Percentiles rank a stretch among this genome's conserved stretches.
Evolutionary conservation across 2,113 vertebrate genomes (phyloP).

Genomic region (Chaenogobius annularis): DNA sequence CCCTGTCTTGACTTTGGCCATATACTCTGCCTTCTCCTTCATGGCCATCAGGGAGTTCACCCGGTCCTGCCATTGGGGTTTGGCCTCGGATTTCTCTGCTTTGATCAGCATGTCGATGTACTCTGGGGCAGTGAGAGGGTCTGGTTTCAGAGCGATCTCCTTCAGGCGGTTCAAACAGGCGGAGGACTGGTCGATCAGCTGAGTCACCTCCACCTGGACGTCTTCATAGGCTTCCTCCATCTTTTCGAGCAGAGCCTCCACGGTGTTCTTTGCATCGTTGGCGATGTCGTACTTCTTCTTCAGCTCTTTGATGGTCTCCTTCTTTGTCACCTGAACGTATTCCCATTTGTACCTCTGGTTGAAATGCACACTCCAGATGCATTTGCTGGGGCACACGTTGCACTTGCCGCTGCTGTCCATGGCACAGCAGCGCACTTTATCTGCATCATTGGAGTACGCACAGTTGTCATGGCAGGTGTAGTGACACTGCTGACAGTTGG

Average conservation of each 20-base stretch:
- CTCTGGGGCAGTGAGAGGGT: slow-evolving; percentile 49
- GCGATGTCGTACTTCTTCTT: slow-evolving; percentile 20
- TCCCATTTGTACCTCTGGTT: slow-evolving; percentile 37
- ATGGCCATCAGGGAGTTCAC: slow-evolving; percentile 8
- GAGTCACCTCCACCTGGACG: rapidly evolving
- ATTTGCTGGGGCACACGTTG: slow-evolving; percentile 12
- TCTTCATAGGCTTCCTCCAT: neutral
- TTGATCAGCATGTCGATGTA: slow-evolving; percentile 52
- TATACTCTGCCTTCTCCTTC: slow-evolving; percentile 8
- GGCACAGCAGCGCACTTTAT: rapidly evolving
- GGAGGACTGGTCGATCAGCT: neutral
- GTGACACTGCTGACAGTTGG: slow-evolving; percentile 44
- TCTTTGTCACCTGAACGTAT: neutral
- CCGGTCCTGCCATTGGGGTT: slow-evolving; percentile 20
- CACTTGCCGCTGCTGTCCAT: slow-evolving; percentile 8
- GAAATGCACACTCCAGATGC: slow-evolving; percentile 30
- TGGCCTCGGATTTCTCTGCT: slow-evolving; percentile 37
- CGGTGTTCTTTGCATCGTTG: neutral
- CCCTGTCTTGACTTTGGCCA: slow-evolving; percentile 5
- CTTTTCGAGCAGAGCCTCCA: neutral
- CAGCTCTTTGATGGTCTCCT: neutral
- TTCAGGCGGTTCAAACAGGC: slow-evolving; percentile 38
- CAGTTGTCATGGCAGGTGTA: slow-evolving; percentile 44
- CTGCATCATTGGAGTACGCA: rapidly evolving
- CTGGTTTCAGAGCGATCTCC: slow-evolving; percentile 51